Percentiles rank a stretch among this genome's conserved stretches.
phyloP scores from a whole-genome alignment of 1,140 invertebrate species.

The Protaetia brevitarsis region DNA sequence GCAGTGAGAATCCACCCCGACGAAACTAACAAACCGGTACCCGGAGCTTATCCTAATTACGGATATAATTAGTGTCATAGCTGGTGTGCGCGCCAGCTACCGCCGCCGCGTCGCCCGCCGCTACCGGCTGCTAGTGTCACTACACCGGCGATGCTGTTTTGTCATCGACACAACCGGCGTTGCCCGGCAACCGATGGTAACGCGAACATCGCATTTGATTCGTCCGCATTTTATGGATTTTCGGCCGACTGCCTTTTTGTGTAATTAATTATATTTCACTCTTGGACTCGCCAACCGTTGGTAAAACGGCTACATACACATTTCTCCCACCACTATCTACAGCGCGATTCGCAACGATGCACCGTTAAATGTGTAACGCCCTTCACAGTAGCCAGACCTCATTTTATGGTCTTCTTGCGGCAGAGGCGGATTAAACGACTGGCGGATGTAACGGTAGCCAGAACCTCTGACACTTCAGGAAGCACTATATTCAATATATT shows the following conservation, averaged over 20 bases:
- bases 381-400: too few relatives aligned
- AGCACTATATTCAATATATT: too few relatives aligned
- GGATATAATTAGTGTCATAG: constrained; percentile 34
- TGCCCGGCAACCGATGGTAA: constrained; percentile 23
- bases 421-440: too few relatives aligned
- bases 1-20: constrained; percentile 5
- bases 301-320: constrained; percentile 3
- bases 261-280: constrained; percentile 23
- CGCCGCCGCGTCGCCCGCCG: background rate
- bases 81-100: background rate
- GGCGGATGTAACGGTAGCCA: too few relatives aligned
- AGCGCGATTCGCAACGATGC: too few relatives aligned
- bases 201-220: constrained; percentile 25
- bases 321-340: background rate
- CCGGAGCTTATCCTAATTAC: constrained; percentile 37
- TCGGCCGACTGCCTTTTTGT: constrained; percentile 23
- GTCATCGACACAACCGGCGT: constrained; percentile 22
- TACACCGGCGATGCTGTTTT: constrained; percentile 20
- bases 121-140: background rate
- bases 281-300: constrained; percentile 8
- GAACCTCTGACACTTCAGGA: too few relatives aligned
- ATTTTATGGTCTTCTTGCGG: too few relatives aligned
- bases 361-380: too few relatives aligned
- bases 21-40: constrained; percentile 31
- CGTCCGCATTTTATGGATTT: constrained; percentile 26